These are phyloP conservation scores for Romanogobio albipinnatus DNA, from an alignment of 2,113 vertebrate species.

Conservation along the genomic window DNA sequence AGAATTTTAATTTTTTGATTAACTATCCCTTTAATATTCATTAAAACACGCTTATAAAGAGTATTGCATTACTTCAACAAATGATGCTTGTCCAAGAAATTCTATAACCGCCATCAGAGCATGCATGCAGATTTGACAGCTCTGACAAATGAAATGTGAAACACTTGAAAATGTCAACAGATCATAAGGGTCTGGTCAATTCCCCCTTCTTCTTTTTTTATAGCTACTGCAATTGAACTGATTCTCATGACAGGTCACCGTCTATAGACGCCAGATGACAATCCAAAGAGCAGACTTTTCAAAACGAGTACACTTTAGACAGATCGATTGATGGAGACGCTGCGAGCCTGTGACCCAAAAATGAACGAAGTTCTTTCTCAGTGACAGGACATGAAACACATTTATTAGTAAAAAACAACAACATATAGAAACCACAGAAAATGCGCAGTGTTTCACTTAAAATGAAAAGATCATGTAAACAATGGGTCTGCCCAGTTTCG, in stretches of 20 bases:
- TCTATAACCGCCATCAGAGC: background rate
- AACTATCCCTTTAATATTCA: background rate
- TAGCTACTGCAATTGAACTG: background rate
- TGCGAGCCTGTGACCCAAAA: background rate
- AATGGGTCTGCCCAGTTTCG: background rate
- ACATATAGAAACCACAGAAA: background rate
- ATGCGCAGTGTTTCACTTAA: background rate
- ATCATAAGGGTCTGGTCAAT: background rate
- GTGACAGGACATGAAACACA: background rate
- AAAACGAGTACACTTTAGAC: background rate
- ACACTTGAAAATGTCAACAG: background rate
- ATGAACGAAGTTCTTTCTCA: background rate
- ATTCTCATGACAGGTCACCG: background rate
- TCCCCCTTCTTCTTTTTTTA: background rate
- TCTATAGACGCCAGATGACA: background rate
- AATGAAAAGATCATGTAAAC: background rate
- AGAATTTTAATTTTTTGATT: too few species aligned
- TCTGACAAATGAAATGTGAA: background rate
- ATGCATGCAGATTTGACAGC: background rate
- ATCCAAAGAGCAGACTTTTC: background rate
- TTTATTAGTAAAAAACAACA: background rate
- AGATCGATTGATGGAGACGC: background rate
- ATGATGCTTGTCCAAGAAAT: background rate
- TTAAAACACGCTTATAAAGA: background rate
- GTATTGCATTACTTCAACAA: background rate